phyloP scores from a whole-genome alignment of 2,888 invertebrate genomes.

The Heliothis peltigera region DNA sequence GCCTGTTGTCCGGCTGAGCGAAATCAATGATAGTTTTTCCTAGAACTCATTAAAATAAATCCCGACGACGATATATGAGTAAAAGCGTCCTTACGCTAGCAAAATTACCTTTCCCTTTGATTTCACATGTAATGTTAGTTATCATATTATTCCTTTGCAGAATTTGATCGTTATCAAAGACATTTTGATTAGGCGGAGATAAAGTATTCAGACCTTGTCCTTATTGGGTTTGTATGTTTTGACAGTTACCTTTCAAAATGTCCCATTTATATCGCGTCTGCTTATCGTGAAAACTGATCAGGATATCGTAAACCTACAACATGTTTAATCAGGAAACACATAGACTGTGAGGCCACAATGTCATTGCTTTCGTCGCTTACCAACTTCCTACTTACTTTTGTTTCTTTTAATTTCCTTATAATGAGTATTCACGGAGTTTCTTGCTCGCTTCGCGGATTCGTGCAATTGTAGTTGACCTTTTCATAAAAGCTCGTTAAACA shows the following conservation, averaged over 20 bases:
- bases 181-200: neutral
- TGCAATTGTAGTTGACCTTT: constrained; percentile 1
- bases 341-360: constrained; percentile 26
- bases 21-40: neutral
- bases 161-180: neutral
- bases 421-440: constrained; percentile 17
- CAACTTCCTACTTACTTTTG: constrained; percentile 44
- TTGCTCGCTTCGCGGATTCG: neutral
- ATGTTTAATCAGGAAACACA: constrained; percentile 42
- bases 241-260: neutral
- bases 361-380: constrained; percentile 29
- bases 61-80: neutral
- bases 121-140: neutral
- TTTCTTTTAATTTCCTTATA: constrained; percentile 6
- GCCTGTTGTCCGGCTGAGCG: neutral
- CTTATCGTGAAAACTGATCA: constrained; percentile 34
- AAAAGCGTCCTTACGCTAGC: no score
- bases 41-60: neutral
- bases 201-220: neutral
- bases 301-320: constrained; percentile 22
- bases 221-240: neutral
- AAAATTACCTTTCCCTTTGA: neutral
- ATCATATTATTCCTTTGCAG: neutral
- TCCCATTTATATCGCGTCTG: neutral
- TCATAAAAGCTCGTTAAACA: neutral